Base-by-base conservation (phyloP, 92 coral and sea anemone genomes). In the Parazoanthus swiftii region DNA sequence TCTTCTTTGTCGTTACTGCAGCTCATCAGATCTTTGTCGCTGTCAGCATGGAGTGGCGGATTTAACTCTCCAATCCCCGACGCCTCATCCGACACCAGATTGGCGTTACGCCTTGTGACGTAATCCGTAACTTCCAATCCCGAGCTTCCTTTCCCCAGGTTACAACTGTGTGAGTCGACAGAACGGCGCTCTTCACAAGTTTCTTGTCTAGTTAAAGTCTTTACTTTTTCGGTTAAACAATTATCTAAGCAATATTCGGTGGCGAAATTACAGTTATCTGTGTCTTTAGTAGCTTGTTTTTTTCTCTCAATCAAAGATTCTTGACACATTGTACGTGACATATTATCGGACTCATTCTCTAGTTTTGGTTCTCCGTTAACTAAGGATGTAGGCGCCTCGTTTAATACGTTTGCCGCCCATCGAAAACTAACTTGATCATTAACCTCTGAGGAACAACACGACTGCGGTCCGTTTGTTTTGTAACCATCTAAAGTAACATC, bases 221-320 rank as follows among this genome's bases (percentile, higher is more conserved):
- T 77, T 44, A 77, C 59, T 80, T 73, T 29, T 80, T 80, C 72
- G 72, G 44, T 56, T 56, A 67, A 79, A 79, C 23, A 50, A 15
- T 25, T 67, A 3, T 16, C 66, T 79, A 8, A 16, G 11, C 26
- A 54, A 56, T 15, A 25, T 23, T 78, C 21, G 14, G 35, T 46
- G 35, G 39, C 26, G 9, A 54, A 77, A 7, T 42, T 70, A 79
- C 8, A 2, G 58, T 29, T 16, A 48, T 8, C 35, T 33, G 4
- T 20, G 81, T 77, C 59, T 44, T 14, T 44, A 21, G 18, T 26
- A 44, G 35, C 81, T 77, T 20, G 35, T 3, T 77, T 77, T 77
- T 44, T 44, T 42, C 33, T 3, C 38, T 77, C 48, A 39, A 1
- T 20, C 26, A 77, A 77, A 77, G 58, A 21, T 79, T 79, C 83